Percentiles rank a stretch among this genome's conserved stretches.
These are phyloP conservation scores for Rotaria socialis DNA, from an alignment of 2,888 invertebrate genomes.

Conservation along the genomic window DNA sequence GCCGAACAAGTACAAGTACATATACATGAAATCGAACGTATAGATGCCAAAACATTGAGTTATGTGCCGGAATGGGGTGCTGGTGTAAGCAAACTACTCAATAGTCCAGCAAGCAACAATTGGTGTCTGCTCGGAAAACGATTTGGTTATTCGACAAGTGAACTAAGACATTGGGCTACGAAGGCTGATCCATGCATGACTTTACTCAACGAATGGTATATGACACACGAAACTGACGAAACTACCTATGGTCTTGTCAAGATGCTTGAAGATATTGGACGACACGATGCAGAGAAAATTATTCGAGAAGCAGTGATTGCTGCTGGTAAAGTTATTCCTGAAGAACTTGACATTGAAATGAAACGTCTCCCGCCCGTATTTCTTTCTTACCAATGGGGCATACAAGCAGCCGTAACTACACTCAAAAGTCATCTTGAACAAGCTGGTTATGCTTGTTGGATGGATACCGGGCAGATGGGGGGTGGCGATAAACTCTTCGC, in stretches of 20 bases:
- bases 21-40: neutral
- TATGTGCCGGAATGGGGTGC: constrained; percentile 55
- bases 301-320: constrained; percentile 54
- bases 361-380: constrained; percentile 49
- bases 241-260: constrained; percentile 52
- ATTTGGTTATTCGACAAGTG: constrained; percentile 54
- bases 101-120: constrained; percentile 52
- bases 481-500: constrained; percentile 57
- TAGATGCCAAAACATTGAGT: constrained; percentile 51
- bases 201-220: constrained; percentile 56
- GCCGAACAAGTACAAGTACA: neutral
- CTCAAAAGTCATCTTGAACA: constrained; percentile 51
- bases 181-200: constrained; percentile 56
- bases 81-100: constrained; percentile 54
- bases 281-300: constrained; percentile 53
- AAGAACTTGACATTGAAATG: neutral
- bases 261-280: constrained; percentile 53
- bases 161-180: constrained; percentile 55
- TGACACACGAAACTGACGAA: constrained; percentile 55
- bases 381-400: constrained; percentile 55
- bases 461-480: constrained; percentile 59
- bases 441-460: constrained; percentile 54
- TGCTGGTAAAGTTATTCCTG: constrained; percentile 47
- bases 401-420: constrained; percentile 53
- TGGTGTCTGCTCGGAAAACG: constrained; percentile 55